Evolutionary conservation across 2,888 invertebrate species (phyloP).

Genomic region (Cryptophagus acutangulus): DNA sequence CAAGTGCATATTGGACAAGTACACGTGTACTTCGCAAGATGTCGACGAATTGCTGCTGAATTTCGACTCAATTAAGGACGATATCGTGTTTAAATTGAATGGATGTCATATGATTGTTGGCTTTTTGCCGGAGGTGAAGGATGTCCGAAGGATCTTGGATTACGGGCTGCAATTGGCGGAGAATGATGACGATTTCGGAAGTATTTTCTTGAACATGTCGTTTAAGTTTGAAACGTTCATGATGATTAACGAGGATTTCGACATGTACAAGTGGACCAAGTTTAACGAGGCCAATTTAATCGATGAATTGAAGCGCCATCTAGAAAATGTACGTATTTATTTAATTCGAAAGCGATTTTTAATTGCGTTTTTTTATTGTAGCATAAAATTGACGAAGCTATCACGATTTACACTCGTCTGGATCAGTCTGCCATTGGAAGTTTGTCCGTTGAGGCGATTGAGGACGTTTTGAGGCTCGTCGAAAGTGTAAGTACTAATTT

Average conservation of each 20-base stretch:
- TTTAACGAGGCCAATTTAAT: slow-evolving; percentile 47
- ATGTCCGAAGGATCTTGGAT: slow-evolving; percentile 18
- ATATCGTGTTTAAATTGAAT: slow-evolving; percentile 46
- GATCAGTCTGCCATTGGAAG: slow-evolving; percentile 22
- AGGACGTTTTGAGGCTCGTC: no score
- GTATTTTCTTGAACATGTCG: slow-evolving; percentile 23
- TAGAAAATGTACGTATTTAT: slow-evolving; percentile 41
- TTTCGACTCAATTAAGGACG: slow-evolving; percentile 44
- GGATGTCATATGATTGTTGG: slow-evolving; percentile 38
- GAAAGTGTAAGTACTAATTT: no score
- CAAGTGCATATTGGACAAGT: slow-evolving; percentile 39
- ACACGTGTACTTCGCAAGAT: slow-evolving; percentile 33
- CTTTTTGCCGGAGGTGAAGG: slow-evolving; percentile 15
- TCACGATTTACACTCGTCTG: slow-evolving; percentile 36
- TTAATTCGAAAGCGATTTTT: no score
- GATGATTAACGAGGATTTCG: slow-evolving; percentile 27
- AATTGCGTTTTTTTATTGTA: no score
- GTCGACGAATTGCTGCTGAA: slow-evolving; percentile 44
- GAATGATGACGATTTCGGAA: no score
- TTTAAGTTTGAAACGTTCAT: slow-evolving; percentile 47
- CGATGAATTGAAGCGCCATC: slow-evolving; percentile 41
- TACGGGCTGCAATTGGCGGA: no score
- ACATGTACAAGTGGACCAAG: slow-evolving; percentile 44
- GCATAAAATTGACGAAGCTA: slow-evolving; percentile 38
- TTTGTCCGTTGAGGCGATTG: no score